Evolutionary conservation across 2,113 vertebrate species (phyloP).

Genomic region (Tyrannus savana): DNA sequence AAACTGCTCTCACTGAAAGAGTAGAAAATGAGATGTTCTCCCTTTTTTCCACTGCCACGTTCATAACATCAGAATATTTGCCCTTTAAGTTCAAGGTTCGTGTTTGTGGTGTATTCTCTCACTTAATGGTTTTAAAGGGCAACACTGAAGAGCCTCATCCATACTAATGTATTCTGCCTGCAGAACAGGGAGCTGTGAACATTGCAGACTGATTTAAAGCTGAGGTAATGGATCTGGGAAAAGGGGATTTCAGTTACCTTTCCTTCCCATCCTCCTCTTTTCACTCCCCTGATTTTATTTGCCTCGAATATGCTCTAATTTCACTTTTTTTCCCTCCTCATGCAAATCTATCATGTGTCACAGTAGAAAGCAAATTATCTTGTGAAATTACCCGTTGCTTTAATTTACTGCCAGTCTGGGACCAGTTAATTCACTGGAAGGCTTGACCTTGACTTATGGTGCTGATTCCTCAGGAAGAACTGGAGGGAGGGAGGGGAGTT

Average conservation of each 20-base stretch:
- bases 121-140: neutral
- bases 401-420: neutral
- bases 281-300: neutral
- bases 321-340: neutral
- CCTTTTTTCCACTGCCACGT: neutral
- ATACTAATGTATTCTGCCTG: too few species aligned
- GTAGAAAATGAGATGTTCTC: neutral
- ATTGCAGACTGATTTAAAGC: neutral
- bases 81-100: slow-evolving; percentile 32
- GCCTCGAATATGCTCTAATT: neutral
- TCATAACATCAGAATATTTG: neutral
- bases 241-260: neutral
- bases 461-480: neutral
- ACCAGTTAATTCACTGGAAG: neutral
- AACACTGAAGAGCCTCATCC: neutral
- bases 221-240: neutral
- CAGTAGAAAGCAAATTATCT: neutral
- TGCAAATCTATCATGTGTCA: neutral
- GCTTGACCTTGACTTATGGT: neutral
- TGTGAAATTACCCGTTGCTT: neutral
- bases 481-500: neutral
- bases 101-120: neutral
- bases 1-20: neutral
- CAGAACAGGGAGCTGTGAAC: too few species aligned
- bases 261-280: neutral